Evolutionary conservation across 2,113 vertebrate species (phyloP), one percentile per base, ranked within the genome.

Genomic region (Grus americana): DNA sequence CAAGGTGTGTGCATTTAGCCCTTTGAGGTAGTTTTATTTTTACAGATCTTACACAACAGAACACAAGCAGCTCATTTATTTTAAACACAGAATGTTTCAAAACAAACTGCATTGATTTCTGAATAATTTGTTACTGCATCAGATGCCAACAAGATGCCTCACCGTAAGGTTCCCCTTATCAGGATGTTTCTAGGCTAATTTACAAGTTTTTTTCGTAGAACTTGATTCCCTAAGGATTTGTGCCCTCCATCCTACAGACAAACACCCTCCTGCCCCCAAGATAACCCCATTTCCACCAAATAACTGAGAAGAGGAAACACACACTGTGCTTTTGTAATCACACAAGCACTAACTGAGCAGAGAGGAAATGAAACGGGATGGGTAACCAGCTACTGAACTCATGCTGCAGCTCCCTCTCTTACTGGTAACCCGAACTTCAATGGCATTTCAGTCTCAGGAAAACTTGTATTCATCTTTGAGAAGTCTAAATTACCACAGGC

Each of bases 311-410:
- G 18, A 6, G 27, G 30, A 17, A 81, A 17, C 3, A 2, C 34
- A n/a, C 40, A 2, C 42, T 0, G 49, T 34, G 50, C 4, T 20
- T 50, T 2, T 16, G 38, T 3, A 11, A 8, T 4, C 2, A 3
- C 40, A 6, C 24, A 4, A 5, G 52, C 9, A 5, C 58, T 40
- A 29, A 38, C 1, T 0, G 7, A 52, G 55, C 36, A 65, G 20
- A 20, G 44, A 23, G 50, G 50, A 26, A 30, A 8, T 0, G 0
- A 14, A 36, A 2, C 0, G 4, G 54, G 62, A 59, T 0, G 3
- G 27, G 61, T 19, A 38, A 7, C 5, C 49, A 52, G 88, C 20
- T 2, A 4, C 5, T 0, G 54, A 8, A 0, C 40, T 22, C 29
- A 4, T 1, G 18, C 49, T 83, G 91, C 80, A 79, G 72, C 57